Percentiles rank a stretch among this genome's conserved stretches.
Evolutionary conservation across 2,888 invertebrate species (phyloP).

Genomic region (Agonopterix arenella): DNA sequence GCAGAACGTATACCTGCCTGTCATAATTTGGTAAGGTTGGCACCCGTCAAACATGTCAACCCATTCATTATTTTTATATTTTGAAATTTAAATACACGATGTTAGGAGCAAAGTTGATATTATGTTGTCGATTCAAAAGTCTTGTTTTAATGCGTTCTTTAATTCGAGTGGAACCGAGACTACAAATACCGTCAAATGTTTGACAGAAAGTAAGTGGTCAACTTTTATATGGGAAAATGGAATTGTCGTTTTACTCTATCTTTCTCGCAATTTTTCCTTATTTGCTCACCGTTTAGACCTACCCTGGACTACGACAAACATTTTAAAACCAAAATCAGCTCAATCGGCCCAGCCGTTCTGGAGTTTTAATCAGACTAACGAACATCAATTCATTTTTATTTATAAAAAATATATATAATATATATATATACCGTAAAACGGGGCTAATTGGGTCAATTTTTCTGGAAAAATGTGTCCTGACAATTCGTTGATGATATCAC

Average conservation of each 20-base stretch:
- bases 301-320: no score
- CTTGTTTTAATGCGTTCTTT: constrained; percentile 5
- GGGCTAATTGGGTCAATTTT: no score
- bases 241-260: constrained; percentile 5
- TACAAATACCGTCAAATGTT: constrained; percentile 8
- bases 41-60: constrained; percentile 8
- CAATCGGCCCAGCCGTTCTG: no score
- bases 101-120: constrained; percentile 8
- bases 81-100: background rate
- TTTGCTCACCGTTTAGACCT: constrained; percentile 2
- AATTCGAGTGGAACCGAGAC: constrained; percentile 3
- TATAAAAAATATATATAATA: no score
- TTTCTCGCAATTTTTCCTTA: constrained; percentile 3
- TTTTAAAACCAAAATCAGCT: no score
- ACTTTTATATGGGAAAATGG: constrained; percentile 4
- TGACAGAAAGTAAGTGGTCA: constrained; percentile 6
- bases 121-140: constrained; percentile 7
- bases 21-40: constrained; percentile 7
- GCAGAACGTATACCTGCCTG: no score
- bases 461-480: no score
- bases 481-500: no score
- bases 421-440: no score
- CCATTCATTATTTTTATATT: constrained; percentile 5
- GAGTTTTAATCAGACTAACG: no score
- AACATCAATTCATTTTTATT: no score